Base-by-base conservation (phyloP, 1,140 invertebrate genomes). In the Zophobas atratus region DNA sequence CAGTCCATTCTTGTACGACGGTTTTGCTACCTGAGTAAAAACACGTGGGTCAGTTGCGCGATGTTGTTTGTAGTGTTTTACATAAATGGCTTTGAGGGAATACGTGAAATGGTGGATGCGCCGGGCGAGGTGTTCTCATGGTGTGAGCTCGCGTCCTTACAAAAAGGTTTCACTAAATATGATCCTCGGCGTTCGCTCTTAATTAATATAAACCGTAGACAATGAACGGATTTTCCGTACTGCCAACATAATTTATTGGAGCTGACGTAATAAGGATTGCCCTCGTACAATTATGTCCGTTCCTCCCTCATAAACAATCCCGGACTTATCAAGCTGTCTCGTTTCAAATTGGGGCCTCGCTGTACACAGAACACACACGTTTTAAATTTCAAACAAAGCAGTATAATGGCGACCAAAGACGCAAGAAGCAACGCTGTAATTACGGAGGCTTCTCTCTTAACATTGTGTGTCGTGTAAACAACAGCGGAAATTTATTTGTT, bases 261-360 rank as follows among this genome's bases (percentile, higher is more conserved):
- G 49, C n/a, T 20, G 49, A 51, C 49, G 49, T 51, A 51, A 51
- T 51, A 51, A 51, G 60, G 60, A 67, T 67, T 33, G 60, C 60
- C 39, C 55, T 32, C 39, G 39, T 41, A 67, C 39, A 67, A 43
- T 67, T 43, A 67, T 33, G 38, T 67, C 5, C 39, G 60, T 51
- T 51, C 49, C 49, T 51, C n/a, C 49, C 8, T 41, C 8, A 67
- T 67, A 67, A 67, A 67, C 60, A 41, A 67, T 67, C 60, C 39
- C 38, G 38, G 60, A 67, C 60, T 67, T 67, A 67, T 67, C 60
- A 67, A 67, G 60, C 60, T 67, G 60, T 67, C 60, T 67, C 60
- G 8, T 4, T 51, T 51, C 49, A 51, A 67, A 67, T 67, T 67
- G n/a, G 60, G 39, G 60, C 20, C 6, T 39, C 20, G 20, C 20